Base-by-base conservation (phyloP, 2,113 vertebrate genomes). In the Saguinus imperator region DNA sequence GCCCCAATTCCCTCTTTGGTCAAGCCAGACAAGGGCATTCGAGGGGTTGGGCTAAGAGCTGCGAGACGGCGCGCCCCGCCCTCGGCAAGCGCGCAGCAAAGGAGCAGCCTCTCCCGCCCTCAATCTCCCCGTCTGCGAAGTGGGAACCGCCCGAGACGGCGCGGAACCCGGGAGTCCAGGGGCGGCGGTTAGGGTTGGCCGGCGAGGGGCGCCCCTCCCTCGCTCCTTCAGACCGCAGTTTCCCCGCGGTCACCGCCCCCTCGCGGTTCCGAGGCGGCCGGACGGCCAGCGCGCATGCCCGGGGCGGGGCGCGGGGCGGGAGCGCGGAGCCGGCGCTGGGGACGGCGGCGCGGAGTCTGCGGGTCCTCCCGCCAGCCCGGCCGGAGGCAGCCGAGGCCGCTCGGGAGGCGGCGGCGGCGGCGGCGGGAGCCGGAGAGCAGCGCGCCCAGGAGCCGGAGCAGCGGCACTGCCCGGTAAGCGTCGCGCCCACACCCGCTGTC, bases 221-320 rank as follows among this genome's bases (percentile, higher is more conserved):
- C 48, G 32, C 86, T 48, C 45, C 32, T 61, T 8, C 43, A 0
- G 2, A 43, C 35, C 58, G 64, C 52, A 0, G 16, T 8, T 9
- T 32, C 85, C 61, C 70, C 10, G 25, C 80, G 68, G 82, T 97
- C 86, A 48, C 84, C 97, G 93, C 96, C 97, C 97, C 96, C 94
- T 95, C 94, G 77, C 11, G n/a, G 27, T 25, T 45, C 55, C 21
- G n/a, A 43, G 35, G 32, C 95, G 16, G 16, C 9, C 8, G 40
- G 93, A 1, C 13, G 45, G 68, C 94, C 35, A 77, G 93, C 68
- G 77, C 83, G 87, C 81, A 83, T 94, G 94, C 91, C 55, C 83
- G 83, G 96, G 96, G 95, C 97, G 97, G 90, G 95, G 95, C 93
- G 57, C 94, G 8, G 88, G 94, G 87, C 50, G 55, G 91, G 97